Percentiles rank a stretch among this genome's conserved stretches.
These are phyloP conservation scores for Callosobruchus maculatus DNA, from an alignment of 2,888 invertebrate species.

Conservation along the genomic window DNA sequence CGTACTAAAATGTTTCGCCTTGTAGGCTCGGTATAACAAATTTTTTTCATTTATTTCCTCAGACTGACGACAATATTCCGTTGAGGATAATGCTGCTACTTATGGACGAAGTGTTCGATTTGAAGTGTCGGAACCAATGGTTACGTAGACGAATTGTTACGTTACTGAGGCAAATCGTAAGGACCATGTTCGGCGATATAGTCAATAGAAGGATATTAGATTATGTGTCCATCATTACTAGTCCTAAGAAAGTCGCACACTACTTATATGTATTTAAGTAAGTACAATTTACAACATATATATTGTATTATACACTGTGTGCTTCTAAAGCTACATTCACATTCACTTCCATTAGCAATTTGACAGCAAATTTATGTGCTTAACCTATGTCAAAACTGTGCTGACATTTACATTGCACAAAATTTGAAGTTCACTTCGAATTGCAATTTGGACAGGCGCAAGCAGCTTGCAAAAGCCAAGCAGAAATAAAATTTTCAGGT, in stretches of 20 bases:
- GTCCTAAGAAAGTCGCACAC: slow-evolving; percentile 83
- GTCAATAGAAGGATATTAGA: slow-evolving; percentile 85
- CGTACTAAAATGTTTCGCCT: too few species aligned
- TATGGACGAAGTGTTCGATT: slow-evolving; percentile 83
- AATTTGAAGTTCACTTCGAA: too few species aligned
- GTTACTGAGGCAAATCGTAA: slow-evolving; percentile 70
- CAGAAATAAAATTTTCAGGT: too few species aligned
- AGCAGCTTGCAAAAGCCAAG: too few species aligned
- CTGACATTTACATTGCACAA: too few species aligned
- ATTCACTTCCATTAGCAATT: too few species aligned
- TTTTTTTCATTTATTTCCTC: slow-evolving; percentile 32
- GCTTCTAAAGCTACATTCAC: too few species aligned
- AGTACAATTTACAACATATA: slow-evolving; percentile 34
- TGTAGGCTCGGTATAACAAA: too few species aligned
- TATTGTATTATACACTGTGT: too few species aligned
- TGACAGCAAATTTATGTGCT: too few species aligned
- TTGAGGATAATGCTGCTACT: slow-evolving; percentile 73
- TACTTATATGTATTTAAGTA: slow-evolving; percentile 83
- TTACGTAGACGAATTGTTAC: slow-evolving; percentile 71
- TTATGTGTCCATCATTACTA: slow-evolving; percentile 80
- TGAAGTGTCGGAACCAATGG: slow-evolving; percentile 79
- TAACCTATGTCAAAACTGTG: too few species aligned
- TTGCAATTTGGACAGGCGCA: too few species aligned
- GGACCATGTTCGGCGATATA: slow-evolving; percentile 78
- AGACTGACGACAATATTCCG: slow-evolving; percentile 72